phyloP scores from a whole-genome alignment of 2,888 invertebrate genomes.

The Odontocerum albicorne region DNA sequence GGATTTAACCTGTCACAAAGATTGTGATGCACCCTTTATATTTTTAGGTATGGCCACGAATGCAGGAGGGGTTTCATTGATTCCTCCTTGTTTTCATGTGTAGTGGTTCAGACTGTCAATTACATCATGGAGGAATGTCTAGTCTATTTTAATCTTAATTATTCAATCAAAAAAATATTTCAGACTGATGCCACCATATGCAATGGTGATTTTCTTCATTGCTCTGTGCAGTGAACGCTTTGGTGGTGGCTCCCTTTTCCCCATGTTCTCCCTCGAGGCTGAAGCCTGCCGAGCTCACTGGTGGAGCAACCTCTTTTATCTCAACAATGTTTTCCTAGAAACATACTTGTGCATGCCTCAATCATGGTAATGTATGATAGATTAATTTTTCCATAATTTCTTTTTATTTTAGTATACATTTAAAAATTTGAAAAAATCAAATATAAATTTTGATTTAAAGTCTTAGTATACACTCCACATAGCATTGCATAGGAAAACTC shows the following conservation, averaged over 20 bases:
- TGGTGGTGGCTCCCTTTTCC: conserved; percentile 51
- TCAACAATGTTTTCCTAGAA: conserved; percentile 42
- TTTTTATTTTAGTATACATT: no score
- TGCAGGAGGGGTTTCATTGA: no score
- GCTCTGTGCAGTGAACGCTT: conserved; percentile 47
- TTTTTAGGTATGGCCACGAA: no score
- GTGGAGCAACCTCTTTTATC: conserved; percentile 48
- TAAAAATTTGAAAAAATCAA: neutral
- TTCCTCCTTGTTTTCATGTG: neutral
- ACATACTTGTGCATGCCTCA: conserved; percentile 40
- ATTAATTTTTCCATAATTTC: neutral
- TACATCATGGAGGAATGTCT: neutral
- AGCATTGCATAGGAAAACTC: no score
- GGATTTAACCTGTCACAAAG: no score
- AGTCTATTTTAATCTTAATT: conserved; percentile 7
- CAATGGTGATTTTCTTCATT: conserved; percentile 47
- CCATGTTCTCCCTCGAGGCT: conserved; percentile 40
- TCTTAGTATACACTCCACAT: no score
- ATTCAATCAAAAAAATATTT: conserved; percentile 15
- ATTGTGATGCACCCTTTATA: no score
- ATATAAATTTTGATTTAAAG: no score
- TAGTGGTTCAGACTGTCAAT: no score
- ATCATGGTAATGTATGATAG: conserved; percentile 40
- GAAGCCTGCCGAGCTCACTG: conserved; percentile 44
- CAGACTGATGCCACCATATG: conserved; percentile 52